Conservation (phyloP, 2,797 vertebrate species). For the Neostethus bicornis region DNA sequence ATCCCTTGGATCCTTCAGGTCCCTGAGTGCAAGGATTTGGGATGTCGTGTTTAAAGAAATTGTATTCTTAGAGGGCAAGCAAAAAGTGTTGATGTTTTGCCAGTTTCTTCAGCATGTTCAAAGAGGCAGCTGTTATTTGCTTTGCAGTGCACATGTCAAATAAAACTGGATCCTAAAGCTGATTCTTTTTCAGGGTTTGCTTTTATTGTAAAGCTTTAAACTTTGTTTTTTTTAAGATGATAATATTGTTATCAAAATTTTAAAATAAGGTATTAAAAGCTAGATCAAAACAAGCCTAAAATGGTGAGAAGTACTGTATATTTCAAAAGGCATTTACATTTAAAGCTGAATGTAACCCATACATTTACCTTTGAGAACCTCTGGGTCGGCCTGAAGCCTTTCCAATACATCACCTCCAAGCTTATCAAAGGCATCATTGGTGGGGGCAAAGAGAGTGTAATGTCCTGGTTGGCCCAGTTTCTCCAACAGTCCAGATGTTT, state of each 20-base stretch:
- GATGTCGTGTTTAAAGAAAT: slow-evolving; percentile 39
- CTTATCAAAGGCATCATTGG: slow-evolving; percentile 90
- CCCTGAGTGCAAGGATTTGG: slow-evolving; percentile 32
- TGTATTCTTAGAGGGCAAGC: slow-evolving; percentile 44
- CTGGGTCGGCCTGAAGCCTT: slow-evolving; percentile 87
- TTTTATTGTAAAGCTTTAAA: not conserved
- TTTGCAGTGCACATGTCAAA: slow-evolving; percentile 6
- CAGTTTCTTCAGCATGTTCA: slow-evolving; percentile 43
- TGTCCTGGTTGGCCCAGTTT: slow-evolving; percentile 87
- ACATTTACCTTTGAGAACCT: slow-evolving; percentile 87
- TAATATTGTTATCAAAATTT: not conserved
- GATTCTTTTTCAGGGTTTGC: not conserved
- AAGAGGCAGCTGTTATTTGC: slow-evolving; percentile 60
- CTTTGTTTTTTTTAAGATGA: not conserved
- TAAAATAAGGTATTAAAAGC: not conserved
- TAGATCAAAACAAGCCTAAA: no score
- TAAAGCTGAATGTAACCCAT: slow-evolving; percentile 35
- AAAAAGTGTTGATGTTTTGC: slow-evolving; percentile 42
- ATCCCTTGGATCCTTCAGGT: slow-evolving; percentile 68
- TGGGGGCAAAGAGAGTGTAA: slow-evolving; percentile 95
- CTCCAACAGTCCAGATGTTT: slow-evolving; percentile 82
- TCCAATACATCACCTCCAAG: slow-evolving; percentile 85
- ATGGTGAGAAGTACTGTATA: not conserved
- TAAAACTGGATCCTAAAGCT: not conserved
- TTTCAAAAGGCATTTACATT: slow-evolving; percentile 36